Conservation (phyloP, 2,113 vertebrate genomes). For the Elaphurus davidianus region DNA sequence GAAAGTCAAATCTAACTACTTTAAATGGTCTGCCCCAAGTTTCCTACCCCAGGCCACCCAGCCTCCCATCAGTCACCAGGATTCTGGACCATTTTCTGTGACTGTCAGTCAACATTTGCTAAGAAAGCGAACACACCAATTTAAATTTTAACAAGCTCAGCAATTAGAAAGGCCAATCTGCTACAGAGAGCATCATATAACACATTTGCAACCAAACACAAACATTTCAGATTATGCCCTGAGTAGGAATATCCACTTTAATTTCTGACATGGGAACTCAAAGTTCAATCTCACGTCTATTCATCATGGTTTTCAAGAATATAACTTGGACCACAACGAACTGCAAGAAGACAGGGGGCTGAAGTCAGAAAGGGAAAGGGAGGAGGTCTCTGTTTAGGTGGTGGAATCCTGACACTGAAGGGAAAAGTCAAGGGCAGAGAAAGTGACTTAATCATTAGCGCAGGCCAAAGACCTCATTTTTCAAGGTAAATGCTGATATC, state of each 20-base stretch:
- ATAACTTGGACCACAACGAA: background rate
- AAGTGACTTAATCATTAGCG: background rate
- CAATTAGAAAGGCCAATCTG: conserved; percentile 66
- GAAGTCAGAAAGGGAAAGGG: background rate
- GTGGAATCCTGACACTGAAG: background rate
- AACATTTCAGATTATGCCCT: conserved; percentile 44
- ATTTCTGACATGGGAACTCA: background rate
- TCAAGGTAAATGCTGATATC: conserved; percentile 45
- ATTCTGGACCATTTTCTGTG: conserved; percentile 32
- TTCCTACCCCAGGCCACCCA: background rate
- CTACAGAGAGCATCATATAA: background rate
- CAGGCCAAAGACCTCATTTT: background rate
- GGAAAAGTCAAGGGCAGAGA: background rate
- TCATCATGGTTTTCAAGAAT: background rate
- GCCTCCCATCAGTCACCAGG: background rate
- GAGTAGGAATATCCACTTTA: background rate
- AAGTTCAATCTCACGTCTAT: background rate
- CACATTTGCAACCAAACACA: conserved; percentile 64
- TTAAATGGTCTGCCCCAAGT: background rate
- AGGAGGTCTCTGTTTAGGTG: background rate
- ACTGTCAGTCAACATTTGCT: conserved; percentile 30
- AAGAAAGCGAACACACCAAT: conserved; percentile 21
- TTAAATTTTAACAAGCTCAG: conserved; percentile 63
- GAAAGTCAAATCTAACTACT: background rate
- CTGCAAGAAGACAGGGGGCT: background rate